Evolutionary conservation across 2,888 invertebrate species (phyloP).

Genomic region (Operophtera brumata): DNA sequence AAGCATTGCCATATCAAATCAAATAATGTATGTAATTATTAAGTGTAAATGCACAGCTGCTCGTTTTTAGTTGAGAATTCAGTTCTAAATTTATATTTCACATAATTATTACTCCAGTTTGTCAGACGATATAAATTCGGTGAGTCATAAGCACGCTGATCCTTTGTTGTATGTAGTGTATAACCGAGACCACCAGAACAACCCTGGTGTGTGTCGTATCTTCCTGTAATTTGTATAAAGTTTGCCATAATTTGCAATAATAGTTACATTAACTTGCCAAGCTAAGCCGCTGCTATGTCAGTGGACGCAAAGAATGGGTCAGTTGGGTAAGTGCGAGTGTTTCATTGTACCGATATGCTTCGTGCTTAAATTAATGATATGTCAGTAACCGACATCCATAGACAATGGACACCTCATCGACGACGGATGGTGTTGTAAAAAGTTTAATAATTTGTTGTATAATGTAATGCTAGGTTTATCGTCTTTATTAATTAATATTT

Average conservation of each 20-base stretch:
- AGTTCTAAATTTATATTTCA: slow-evolving; percentile 52
- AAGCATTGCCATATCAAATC: slow-evolving; percentile 77
- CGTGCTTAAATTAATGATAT: slow-evolving; percentile 57
- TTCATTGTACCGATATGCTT: slow-evolving; percentile 74
- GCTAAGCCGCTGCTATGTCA: slow-evolving; percentile 15
- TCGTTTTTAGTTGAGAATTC: slow-evolving; percentile 48
- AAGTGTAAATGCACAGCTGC: slow-evolving; percentile 48
- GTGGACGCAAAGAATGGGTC: slow-evolving; percentile 15
- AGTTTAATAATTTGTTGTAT: slow-evolving; percentile 78
- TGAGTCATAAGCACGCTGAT: slow-evolving; percentile 32
- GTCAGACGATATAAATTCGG: slow-evolving; percentile 38
- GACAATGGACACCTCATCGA: slow-evolving; percentile 54
- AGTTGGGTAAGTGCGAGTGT: slow-evolving; percentile 36
- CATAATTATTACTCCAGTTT: slow-evolving; percentile 46
- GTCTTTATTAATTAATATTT: slow-evolving; percentile 77
- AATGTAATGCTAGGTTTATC: slow-evolving; percentile 79
- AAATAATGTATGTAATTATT: slow-evolving; percentile 67
- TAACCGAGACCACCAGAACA: neutral
- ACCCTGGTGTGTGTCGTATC: neutral
- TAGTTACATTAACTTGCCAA: slow-evolving; percentile 29
- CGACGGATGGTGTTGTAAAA: slow-evolving; percentile 66
- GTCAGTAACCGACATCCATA: slow-evolving; percentile 52
- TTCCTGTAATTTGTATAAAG: slow-evolving; percentile 21
- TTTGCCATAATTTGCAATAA: slow-evolving; percentile 33
- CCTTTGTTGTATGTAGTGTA: slow-evolving; percentile 19